Conservation (phyloP, 2,797 vertebrate genomes). For the Acrocephalus scirpaceus region DNA sequence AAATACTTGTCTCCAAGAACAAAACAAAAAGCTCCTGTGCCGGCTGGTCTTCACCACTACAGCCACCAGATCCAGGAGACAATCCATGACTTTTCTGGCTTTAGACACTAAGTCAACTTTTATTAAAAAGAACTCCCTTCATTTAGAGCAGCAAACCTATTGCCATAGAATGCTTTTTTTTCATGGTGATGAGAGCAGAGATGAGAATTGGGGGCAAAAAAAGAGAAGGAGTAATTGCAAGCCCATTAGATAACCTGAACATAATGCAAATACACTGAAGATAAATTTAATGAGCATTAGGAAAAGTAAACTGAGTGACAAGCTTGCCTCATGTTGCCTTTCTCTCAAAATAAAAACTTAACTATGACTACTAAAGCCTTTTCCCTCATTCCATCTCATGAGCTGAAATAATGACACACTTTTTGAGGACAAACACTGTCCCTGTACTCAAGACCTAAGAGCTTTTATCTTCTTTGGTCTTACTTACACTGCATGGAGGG, state of each 20-base stretch:
- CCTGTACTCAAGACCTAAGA: not conserved
- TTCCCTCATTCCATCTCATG: not conserved
- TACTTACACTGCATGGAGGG: not conserved
- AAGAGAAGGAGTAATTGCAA: not conserved
- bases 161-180: not conserved
- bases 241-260: not conserved
- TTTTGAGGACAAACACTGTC: not conserved
- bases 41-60: slow-evolving; percentile 46
- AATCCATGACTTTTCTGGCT: slow-evolving; percentile 17
- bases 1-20: not conserved
- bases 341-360: not conserved
- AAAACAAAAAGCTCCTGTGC: slow-evolving; percentile 4
- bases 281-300: not conserved
- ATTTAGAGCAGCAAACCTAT: not conserved
- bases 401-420: not conserved
- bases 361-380: not conserved
- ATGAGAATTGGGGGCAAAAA: not conserved
- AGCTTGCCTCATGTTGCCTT: not conserved
- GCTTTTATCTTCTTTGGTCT: not conserved
- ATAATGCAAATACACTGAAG: not conserved
- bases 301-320: not conserved
- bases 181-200: not conserved
- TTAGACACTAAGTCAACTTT: slow-evolving; percentile 5
- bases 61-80: slow-evolving; percentile 34
- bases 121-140: not conserved